Percentiles rank a stretch among this genome's conserved stretches.
Evolutionary conservation across 2,797 vertebrate species (phyloP).

Genomic region (Crenuchus spilurus): DNA sequence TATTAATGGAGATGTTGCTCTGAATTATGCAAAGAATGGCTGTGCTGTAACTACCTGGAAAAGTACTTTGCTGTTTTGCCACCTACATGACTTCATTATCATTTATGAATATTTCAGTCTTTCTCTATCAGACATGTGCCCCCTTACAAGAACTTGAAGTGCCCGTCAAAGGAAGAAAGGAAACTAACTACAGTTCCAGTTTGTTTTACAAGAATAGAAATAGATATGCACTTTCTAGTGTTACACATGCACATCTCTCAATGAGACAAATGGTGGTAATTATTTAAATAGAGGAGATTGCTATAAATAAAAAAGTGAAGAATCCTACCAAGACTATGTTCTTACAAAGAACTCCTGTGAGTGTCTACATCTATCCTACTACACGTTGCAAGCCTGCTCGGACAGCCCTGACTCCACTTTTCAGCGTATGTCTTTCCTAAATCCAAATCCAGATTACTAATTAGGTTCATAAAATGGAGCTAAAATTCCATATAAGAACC

Average conservation of each 20-base stretch:
- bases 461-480: neutral
- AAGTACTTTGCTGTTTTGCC: neutral
- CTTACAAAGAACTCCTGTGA: neutral
- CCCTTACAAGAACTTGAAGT: neutral
- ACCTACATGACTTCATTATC: constrained; percentile 26
- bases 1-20: neutral
- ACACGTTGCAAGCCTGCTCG: neutral
- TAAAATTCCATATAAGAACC: neutral
- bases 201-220: neutral
- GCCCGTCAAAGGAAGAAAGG: neutral
- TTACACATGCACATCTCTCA: neutral
- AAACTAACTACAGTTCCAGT: neutral
- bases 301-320: too few relatives aligned
- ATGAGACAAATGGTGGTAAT: too few relatives aligned
- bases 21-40: neutral
- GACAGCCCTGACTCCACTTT: neutral
- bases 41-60: neutral
- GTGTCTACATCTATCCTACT: neutral
- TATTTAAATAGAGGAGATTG: too few relatives aligned
- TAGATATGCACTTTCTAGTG: neutral
- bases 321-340: too few relatives aligned
- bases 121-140: constrained; percentile 2
- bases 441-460: constrained; percentile 5
- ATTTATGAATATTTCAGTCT: constrained; percentile 36
- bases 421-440: neutral